Evolutionary conservation across 2,113 vertebrate species (phyloP), one percentile per base, ranked within the genome.

Genomic region (Daubentonia madagascariensis): DNA sequence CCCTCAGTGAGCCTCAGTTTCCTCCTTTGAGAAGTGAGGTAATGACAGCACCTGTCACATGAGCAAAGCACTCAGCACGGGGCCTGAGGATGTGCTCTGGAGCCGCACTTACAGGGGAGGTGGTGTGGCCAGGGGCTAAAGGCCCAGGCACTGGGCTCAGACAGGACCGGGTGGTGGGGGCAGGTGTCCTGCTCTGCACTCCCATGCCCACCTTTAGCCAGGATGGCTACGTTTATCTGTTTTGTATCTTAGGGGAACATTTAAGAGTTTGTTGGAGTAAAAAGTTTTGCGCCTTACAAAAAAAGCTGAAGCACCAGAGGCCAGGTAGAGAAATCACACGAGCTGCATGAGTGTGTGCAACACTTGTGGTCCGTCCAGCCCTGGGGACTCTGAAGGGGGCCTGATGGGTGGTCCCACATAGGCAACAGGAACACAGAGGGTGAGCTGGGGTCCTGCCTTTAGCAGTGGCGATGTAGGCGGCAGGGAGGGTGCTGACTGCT

Each of bases 401-500:
- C 43, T 35, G 65, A 25, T 0, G 11, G 92, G 52, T 28, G 85
- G 76, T 59, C 28, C 13, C 1, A 6, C 35, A 40, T 40, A 1
- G 70, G 35, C 1, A 16, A 73, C 3, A 89, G 50, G 70, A 32
- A 43, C 45, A 13, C 9, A 43, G 37, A 23, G 40, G n/a, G 43
- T 8, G 17, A 22, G 40, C 76, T 18, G 25, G 16, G 61, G 25
- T 32, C 72, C 54, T n/a, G 57, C 8, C 61, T 23, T 6, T 2
- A 6, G 37, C n/a, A 22, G 67, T 1, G 52, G 25, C 0, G 4
- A 16, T 14, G 37, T 28, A 52, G 63, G 54, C 5, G 45, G 40
- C 0, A 23, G 43, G 22, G 70, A 54, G 3, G 12, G 5, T 3
- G 43, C 11, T 12, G 63, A 80, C 17, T 1, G 3, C 0, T 1